These are phyloP conservation scores for Plutomurus gul DNA, from an alignment of 1,140 invertebrate genomes.

Conservation along the genomic window DNA sequence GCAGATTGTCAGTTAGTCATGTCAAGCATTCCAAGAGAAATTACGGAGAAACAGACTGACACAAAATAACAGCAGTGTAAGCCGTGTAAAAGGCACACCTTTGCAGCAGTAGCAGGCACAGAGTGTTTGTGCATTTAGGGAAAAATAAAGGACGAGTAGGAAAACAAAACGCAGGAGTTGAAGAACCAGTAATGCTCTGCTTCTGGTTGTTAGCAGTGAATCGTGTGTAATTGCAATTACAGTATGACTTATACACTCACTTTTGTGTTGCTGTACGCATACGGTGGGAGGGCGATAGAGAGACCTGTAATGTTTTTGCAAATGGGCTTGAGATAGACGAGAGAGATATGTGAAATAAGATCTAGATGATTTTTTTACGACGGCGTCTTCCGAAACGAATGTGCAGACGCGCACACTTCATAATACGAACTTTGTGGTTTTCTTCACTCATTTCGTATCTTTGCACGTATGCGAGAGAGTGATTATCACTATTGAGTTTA, in stretches of 20 bases:
- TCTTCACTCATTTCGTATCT: neutral
- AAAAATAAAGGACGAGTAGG: neutral
- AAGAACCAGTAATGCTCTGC: no score
- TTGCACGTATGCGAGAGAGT: neutral
- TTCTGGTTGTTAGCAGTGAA: no score
- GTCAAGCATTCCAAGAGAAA: neutral
- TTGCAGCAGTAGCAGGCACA: no score
- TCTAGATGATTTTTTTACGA: neutral
- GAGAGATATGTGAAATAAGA: neutral
- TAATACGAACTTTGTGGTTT: constrained; percentile 21
- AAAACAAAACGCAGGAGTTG: neutral
- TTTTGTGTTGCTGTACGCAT: neutral
- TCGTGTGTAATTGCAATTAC: no score
- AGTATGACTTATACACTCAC: no score
- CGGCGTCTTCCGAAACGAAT: neutral
- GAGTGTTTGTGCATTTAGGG: constrained; percentile 10
- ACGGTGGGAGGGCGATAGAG: neutral
- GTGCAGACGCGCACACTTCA: constrained; percentile 4
- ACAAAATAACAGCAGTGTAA: neutral
- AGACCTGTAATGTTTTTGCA: neutral
- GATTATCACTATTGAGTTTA: constrained; percentile 11
- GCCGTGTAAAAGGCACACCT: neutral
- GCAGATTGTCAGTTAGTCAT: neutral
- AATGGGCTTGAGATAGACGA: neutral
- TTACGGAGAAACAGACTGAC: neutral